Conservation (phyloP, 2,113 vertebrate genomes). For the Aegotheles bennettii region DNA sequence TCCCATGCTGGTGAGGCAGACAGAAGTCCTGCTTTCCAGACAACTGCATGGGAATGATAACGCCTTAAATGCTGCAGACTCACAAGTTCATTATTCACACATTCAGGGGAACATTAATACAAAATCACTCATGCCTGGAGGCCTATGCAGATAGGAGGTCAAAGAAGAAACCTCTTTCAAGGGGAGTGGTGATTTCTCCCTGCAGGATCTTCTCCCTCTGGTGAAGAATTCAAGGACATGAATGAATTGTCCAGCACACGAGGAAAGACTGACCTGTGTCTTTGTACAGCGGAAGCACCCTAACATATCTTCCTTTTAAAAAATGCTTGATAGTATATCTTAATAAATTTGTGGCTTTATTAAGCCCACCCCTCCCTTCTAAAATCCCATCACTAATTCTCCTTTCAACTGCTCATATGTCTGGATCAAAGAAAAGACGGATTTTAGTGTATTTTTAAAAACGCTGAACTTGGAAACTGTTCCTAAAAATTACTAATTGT, state of each 20-base stretch:
- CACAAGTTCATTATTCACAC: neutral
- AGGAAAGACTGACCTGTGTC: neutral
- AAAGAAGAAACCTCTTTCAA: neutral
- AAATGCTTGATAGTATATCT: neutral
- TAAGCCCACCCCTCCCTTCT: neutral
- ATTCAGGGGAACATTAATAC: neutral
- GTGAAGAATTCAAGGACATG: neutral
- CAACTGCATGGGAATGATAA: neutral
- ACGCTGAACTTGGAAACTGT: neutral
- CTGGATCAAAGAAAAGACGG: conserved; percentile 38
- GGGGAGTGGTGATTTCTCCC: no score
- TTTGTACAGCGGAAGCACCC: neutral
- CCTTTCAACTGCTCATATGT: neutral
- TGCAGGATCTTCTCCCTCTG: fast-evolving
- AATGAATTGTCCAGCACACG: fast-evolving
- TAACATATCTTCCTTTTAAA: neutral
- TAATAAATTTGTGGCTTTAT: neutral
- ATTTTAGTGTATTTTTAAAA: conserved; percentile 18
- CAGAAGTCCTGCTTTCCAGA: neutral
- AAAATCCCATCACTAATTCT: neutral
- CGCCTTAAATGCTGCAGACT: neutral
- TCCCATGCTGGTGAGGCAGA: fast-evolving
- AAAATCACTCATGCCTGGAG: neutral
- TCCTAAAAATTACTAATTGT: conserved; percentile 16
- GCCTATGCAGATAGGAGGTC: neutral